A percentile compares a stretch with the other conserved stretches of the same genome.
Evolutionary conservation across 2,888 invertebrate genomes (phyloP).

Genomic region (Eueremaeus valkanovi): DNA sequence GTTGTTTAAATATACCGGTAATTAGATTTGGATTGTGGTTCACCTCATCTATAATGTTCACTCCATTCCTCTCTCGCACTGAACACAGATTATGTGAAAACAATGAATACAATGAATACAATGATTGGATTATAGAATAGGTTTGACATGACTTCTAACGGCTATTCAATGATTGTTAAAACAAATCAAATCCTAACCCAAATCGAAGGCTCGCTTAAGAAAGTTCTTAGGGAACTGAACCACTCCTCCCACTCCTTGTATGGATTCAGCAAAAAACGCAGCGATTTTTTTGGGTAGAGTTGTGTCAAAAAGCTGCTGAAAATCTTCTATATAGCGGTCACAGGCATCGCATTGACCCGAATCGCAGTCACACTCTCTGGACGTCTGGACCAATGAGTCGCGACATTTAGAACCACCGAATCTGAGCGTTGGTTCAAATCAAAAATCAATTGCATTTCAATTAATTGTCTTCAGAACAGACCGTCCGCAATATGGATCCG

Average conservation of each 20-base stretch:
- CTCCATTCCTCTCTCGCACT: slow-evolving; percentile 74
- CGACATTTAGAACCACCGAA: slow-evolving; percentile 86
- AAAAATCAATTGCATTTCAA: background rate
- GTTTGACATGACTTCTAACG: too few relatives aligned
- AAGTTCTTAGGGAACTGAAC: slow-evolving; percentile 88
- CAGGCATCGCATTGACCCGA: slow-evolving; percentile 65
- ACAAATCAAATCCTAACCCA: slow-evolving; percentile 49
- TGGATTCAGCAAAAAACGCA: slow-evolving; percentile 88
- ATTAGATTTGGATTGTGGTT: background rate
- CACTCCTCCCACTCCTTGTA: slow-evolving; percentile 84
- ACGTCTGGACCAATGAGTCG: slow-evolving; percentile 68
- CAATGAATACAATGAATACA: too few relatives aligned
- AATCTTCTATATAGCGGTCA: slow-evolving; percentile 74
- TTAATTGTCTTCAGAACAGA: background rate
- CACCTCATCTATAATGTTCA: slow-evolving; percentile 88
- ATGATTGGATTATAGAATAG: too few relatives aligned
- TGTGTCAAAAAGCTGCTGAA: slow-evolving; percentile 71
- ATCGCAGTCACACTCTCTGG: slow-evolving; percentile 64
- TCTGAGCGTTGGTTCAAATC: background rate
- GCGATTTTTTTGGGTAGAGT: slow-evolving; percentile 75
- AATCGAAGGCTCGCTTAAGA: slow-evolving; percentile 70
- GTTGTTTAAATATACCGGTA: too few relatives aligned
- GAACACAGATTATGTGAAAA: background rate
- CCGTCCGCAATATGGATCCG: slow-evolving; percentile 82
- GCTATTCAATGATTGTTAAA: background rate